Percentiles rank a stretch among this genome's conserved stretches.
Evolutionary conservation across 2,113 vertebrate species (phyloP).

Genomic region (Sapayoa aenigma): DNA sequence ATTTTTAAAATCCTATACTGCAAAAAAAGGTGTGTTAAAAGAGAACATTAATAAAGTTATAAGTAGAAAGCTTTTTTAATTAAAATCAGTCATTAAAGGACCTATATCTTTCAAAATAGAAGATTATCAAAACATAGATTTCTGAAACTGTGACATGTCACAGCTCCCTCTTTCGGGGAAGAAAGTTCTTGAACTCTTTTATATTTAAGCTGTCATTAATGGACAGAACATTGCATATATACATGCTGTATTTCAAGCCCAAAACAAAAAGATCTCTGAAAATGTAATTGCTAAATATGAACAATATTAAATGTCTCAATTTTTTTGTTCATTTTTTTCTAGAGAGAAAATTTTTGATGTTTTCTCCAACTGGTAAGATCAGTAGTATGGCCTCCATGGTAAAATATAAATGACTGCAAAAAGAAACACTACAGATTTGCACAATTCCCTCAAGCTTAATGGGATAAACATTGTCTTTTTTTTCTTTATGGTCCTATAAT

Average conservation of each 20-base stretch:
- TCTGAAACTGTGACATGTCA: background rate
- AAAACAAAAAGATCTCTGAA: background rate
- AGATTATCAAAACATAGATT: background rate
- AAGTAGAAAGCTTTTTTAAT: background rate
- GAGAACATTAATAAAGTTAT: background rate
- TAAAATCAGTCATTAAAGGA: background rate
- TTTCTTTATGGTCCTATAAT: background rate
- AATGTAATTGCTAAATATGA: background rate
- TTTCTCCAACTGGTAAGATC: background rate
- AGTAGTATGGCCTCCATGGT: background rate
- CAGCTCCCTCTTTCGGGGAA: background rate
- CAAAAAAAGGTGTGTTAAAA: background rate
- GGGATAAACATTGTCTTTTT: background rate
- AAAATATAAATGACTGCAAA: background rate
- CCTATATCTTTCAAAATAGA: background rate
- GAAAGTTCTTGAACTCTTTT: background rate
- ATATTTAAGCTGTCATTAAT: background rate
- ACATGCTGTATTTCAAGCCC: background rate
- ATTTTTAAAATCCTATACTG: background rate
- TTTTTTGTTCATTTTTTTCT: background rate
- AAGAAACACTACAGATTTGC: background rate
- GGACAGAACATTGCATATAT: background rate
- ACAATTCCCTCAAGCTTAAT: background rate
- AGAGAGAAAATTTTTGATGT: background rate
- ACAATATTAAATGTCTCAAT: background rate